Evolutionary conservation across 2,797 vertebrate species (phyloP).

Genomic region (Chrosomus eos): DNA sequence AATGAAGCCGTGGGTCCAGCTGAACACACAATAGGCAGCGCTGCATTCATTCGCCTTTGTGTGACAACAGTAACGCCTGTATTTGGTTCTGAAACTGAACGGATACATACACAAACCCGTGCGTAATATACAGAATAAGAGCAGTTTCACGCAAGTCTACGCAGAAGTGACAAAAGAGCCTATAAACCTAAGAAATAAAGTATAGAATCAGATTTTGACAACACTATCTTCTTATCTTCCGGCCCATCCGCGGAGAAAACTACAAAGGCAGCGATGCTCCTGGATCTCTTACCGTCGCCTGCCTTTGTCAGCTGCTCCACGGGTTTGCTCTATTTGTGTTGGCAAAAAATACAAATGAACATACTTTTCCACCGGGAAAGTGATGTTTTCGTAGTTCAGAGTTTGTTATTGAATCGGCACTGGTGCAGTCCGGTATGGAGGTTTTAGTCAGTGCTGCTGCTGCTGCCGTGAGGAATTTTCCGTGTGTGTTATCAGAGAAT

Average conservation of each 20-base stretch:
- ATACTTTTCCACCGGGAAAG: constrained; percentile 17
- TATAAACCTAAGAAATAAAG: not conserved
- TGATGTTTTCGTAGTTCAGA: constrained; percentile 34
- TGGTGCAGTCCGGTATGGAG: constrained; percentile 45
- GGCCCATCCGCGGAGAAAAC: constrained; percentile 59
- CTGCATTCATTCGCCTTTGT: constrained; percentile 73
- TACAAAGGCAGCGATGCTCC: constrained; percentile 63
- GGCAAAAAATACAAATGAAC: not conserved
- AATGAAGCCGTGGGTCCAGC: constrained; percentile 3
- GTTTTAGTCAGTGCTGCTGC: constrained; percentile 37
- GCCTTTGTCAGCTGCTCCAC: constrained; percentile 39
- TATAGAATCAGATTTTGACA: constrained; percentile 32
- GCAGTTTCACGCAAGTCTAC: constrained; percentile 49
- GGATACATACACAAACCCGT: constrained; percentile 57
- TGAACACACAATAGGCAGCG: constrained; percentile 45
- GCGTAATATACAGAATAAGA: constrained; percentile 35
- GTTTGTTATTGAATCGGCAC: constrained; percentile 33
- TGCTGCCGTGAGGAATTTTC: constrained; percentile 48
- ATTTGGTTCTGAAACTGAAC: constrained; percentile 55
- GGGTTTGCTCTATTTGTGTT: constrained; percentile 27
- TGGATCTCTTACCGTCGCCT: constrained; percentile 48
- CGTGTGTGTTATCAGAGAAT: constrained; percentile 40
- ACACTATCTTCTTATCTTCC: constrained; percentile 55
- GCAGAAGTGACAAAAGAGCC: constrained; percentile 46
- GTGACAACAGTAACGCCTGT: constrained; percentile 69